phyloP scores from a whole-genome alignment of 1,140 invertebrate genomes.

The Solenopsis fugax region DNA sequence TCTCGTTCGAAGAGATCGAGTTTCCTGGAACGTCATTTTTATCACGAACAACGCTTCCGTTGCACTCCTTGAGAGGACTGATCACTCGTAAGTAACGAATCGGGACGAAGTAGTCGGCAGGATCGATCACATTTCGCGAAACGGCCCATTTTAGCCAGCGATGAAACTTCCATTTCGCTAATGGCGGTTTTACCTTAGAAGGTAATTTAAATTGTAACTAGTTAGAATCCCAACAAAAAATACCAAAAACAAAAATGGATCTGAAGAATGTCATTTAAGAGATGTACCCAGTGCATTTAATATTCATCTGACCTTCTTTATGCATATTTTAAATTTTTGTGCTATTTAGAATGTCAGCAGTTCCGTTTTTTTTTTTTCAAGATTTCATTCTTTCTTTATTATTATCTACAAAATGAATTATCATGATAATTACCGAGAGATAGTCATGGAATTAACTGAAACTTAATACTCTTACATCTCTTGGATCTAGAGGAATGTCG shows the following conservation, averaged over 20 bases:
- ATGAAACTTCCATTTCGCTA: slow-evolving; percentile 79
- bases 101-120: slow-evolving; percentile 72
- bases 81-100: slow-evolving; percentile 79
- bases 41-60: slow-evolving; percentile 7
- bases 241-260: neutral
- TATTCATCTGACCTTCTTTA: neutral
- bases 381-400: neutral
- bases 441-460: neutral
- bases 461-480: slow-evolving; percentile 59
- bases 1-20: neutral
- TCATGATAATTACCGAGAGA: neutral
- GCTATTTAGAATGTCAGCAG: neutral
- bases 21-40: neutral
- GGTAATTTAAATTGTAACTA: slow-evolving; percentile 1
- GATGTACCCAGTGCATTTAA: neutral
- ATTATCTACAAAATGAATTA: neutral
- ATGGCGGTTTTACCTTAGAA: slow-evolving; percentile 71
- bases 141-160: slow-evolving; percentile 84
- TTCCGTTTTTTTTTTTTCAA: neutral
- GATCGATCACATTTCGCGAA: slow-evolving; percentile 73
- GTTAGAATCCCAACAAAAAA: neutral
- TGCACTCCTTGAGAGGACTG: slow-evolving; percentile 65
- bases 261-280: neutral
- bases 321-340: neutral
- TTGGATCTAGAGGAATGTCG: slow-evolving; percentile 80